Base-by-base conservation (phyloP, 2,113 vertebrate genomes). In the Oreamnos americanus region DNA sequence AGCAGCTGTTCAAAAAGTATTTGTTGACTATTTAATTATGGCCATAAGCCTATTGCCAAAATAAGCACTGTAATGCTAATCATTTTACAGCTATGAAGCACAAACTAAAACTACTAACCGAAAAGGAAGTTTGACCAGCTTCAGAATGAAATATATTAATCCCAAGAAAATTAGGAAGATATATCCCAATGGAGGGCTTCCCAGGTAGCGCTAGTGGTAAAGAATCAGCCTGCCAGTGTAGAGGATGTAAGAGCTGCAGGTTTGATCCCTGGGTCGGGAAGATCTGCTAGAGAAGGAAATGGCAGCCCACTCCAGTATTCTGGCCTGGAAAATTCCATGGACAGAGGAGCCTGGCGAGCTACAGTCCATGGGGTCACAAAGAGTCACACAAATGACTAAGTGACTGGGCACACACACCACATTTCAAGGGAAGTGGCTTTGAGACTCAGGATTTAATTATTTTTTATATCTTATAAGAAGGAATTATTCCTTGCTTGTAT, bases 1-100 rank as follows among this genome's bases (percentile, higher is more conserved):
- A 96, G 30, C 87, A 94, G 67, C 88, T 96, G 36, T 74, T 96
- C 91, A 87, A 91, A 96, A 94, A 91, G 64, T 78, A 76, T 87
- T 82, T 89, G 45, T 95, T 91, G 81, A 86, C 90, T 85, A 45
- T 92, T 95, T 89, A 85, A 92, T 82, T 90, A 39, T 55, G 21
- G 43, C 53, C 57, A 76, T 91, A 89, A 91, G 71, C 49, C 90
- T 81, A 76, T 90, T 84, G 83, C 83, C 45, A 96, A 93, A 97
- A 96, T 91, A 97, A 96, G 26, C 16, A 47, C 55, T 55, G 11
- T 58, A 33, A 58, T 87, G 45, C 62, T 76, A 47, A 91, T 25
- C 76, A 84, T 90, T 96, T 92, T 76, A 93, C 58, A 97, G 96
- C 76, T 39, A 28, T 25, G 51, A 90, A 90, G 51, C 5, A 43